A percentile compares a stretch with the other conserved stretches of the same genome.
These are phyloP conservation scores for Cololabis saira DNA, from an alignment of 2,113 vertebrate species.

Conservation along the genomic window DNA sequence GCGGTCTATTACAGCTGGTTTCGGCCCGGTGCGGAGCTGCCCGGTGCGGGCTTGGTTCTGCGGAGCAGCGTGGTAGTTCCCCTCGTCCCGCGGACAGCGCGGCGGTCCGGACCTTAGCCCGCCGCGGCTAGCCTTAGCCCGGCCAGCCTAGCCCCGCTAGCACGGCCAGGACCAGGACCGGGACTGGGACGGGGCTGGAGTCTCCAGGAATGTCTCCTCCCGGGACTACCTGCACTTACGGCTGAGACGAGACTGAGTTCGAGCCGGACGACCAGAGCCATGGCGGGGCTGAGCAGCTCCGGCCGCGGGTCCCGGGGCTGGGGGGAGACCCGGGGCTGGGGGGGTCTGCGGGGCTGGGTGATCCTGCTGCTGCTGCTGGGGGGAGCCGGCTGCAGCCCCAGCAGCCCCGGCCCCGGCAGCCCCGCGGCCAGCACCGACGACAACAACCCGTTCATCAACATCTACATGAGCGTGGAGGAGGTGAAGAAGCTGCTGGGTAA, in stretches of 20 bases:
- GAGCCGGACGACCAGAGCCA: conserved; percentile 64
- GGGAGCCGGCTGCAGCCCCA: conserved; percentile 68
- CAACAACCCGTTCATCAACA: conserved; percentile 76
- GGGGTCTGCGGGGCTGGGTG: conserved; percentile 75
- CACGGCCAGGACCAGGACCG: too few species aligned
- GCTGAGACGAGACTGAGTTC: conserved; percentile 70
- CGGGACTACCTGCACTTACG: conserved; percentile 77
- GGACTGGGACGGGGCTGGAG: conserved; percentile 25
- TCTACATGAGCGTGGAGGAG: conserved; percentile 85
- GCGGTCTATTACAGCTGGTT: conserved; percentile 7
- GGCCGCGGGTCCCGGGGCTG: conserved; percentile 67
- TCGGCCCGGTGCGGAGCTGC: neutral
- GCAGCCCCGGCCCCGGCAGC: too few species aligned
- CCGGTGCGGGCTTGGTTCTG: neutral
- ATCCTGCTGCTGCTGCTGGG: conserved; percentile 79
- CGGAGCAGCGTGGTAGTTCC: too few species aligned
- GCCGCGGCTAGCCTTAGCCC: conserved; percentile 67
- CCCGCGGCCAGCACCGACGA: conserved; percentile 57
- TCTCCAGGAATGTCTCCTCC: conserved; percentile 76
- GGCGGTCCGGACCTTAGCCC: conserved; percentile 72
- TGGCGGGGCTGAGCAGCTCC: conserved; percentile 69
- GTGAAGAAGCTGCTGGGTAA: conserved; percentile 85
- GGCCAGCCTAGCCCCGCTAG: too few species aligned
- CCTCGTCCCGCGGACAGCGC: conserved; percentile 57
- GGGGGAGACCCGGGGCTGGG: conserved; percentile 72